Evolutionary conservation across 2,113 vertebrate genomes (phyloP).

Genomic region (Lamprologus lemairii): DNA sequence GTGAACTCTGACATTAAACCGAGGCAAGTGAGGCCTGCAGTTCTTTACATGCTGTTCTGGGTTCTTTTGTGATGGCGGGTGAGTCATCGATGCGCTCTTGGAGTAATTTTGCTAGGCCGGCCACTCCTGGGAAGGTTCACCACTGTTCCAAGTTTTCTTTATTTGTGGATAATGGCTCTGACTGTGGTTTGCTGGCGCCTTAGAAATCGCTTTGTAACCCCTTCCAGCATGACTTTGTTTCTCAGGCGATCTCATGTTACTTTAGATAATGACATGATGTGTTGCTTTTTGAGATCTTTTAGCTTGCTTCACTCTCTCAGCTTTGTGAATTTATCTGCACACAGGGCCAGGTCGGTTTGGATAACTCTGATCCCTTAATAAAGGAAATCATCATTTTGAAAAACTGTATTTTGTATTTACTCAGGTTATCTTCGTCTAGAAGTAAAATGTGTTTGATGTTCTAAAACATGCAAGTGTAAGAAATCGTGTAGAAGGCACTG

Average conservation of each 20-base stretch:
- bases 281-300: not conserved
- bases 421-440: not conserved
- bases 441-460: not conserved
- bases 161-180: not conserved
- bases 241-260: not conserved
- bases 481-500: not conserved
- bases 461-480: not conserved
- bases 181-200: not conserved
- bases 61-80: not conserved
- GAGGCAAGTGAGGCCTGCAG: not conserved
- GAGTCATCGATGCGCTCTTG: not conserved
- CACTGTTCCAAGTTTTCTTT: not conserved
- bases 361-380: not conserved
- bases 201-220: not conserved
- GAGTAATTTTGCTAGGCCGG: not conserved
- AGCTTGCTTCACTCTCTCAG: not conserved
- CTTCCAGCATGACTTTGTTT: not conserved
- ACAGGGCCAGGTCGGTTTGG: not conserved
- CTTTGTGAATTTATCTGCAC: not conserved
- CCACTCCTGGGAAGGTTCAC: not conserved
- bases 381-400: not conserved
- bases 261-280: not conserved
- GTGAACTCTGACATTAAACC: not conserved
- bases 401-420: not conserved
- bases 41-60: not conserved